Evolutionary conservation across 1,140 invertebrate genomes (phyloP), one percentile per base, ranked within the genome.

Genomic region (Drosophila bocki): DNA sequence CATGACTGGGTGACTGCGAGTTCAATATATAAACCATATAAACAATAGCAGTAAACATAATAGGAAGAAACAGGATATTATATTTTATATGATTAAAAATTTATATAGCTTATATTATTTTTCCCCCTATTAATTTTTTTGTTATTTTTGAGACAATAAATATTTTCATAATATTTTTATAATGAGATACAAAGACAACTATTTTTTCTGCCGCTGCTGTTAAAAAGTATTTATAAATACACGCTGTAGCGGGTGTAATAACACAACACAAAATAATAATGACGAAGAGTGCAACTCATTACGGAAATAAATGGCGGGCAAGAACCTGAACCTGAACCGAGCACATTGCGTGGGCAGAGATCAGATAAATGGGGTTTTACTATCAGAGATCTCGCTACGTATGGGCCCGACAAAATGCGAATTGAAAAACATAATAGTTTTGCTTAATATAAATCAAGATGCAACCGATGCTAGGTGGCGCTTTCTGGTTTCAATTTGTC

Each of bases 401-500:
- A 35, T 35, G 42, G 17, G 11, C 17, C 12, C 8, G 11, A 63
- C 37, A 63, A 59, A 78, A 76, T 58, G 44, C 59, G 56, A 64
- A 39, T 39, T 37, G n/a, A 44, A 44, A 42, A 22, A 57, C 59
- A 75, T 63, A 51, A 75, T 72, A 58, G 58, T 72, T 51, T 72
- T 39, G 35, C 19, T 50, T 44, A 39, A 71, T 72, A 29, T 17
- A 59, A 72, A 72, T 72, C 70, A 72, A 72, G 70, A 60, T 72
- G 72, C 69, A 75, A 44, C 61, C 57, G 75, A 69, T 61, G 58
- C 60, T 67, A 63, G 60, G 60, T 78, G 82, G 67, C 74, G 72
- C 68, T 74, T 78, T 62, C 54, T 62, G 51, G 77, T 84, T 85
- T 78, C 82, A 85, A 85, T 84, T 77, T 75, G 70, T 63, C 75